phyloP scores from a whole-genome alignment of 2,113 vertebrate genomes.

The Macquaria australasica region DNA sequence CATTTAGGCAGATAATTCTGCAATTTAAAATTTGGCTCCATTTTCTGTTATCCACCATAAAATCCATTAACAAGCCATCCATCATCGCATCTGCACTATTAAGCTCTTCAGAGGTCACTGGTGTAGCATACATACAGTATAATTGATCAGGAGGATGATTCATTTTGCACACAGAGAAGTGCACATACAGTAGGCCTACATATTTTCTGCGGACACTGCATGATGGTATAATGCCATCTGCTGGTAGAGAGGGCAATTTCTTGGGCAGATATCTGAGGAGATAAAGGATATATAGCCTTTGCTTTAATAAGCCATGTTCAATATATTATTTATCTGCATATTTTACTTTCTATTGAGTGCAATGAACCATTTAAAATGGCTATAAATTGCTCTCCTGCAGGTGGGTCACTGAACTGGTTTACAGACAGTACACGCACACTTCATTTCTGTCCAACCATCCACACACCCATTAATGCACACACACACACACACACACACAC shows the following conservation, averaged over 20 bases:
- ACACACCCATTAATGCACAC: background rate
- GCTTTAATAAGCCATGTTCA: background rate
- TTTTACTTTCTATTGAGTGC: background rate
- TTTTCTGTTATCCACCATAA: conserved; percentile 16
- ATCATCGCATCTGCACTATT: conserved; percentile 30
- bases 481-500: conserved; percentile 10
- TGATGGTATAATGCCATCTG: conserved; percentile 76
- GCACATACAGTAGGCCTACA: background rate
- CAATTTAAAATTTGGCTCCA: conserved; percentile 19
- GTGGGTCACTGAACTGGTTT: background rate
- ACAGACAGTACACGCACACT: background rate
- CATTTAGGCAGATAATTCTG: conserved; percentile 20
- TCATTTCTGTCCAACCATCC: background rate
- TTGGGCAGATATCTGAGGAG: background rate
- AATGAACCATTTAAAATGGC: background rate
- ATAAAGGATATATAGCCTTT: background rate
- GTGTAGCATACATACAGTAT: conserved; percentile 7
- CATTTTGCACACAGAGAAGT: conserved; percentile 15
- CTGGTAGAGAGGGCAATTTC: conserved; percentile 52
- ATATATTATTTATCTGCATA: background rate
- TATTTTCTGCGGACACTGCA: conserved; percentile 1
- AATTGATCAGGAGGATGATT: conserved; percentile 14
- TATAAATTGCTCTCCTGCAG: background rate
- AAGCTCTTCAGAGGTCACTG: conserved; percentile 39
- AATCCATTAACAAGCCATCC: conserved; percentile 38